Evolutionary conservation across 2,797 vertebrate genomes (phyloP), one percentile per base, ranked within the genome.

Genomic region (Gadopsis bispinosus): DNA sequence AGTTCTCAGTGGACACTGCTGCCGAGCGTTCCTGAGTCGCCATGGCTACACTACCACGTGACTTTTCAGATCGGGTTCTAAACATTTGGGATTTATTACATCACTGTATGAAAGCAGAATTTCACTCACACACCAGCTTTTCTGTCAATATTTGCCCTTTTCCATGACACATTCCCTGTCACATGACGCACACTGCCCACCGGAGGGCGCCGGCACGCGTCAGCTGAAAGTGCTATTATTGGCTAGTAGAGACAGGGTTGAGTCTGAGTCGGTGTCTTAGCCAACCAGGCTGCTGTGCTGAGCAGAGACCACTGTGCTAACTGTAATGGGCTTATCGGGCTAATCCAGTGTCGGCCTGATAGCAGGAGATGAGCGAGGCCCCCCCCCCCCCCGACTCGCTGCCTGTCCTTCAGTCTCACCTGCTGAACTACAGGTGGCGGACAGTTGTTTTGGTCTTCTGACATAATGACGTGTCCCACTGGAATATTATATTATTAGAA

Each of bases 251-350:
- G 53, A 80, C 70, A 71, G 59, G 54, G 77, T 84, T 76, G 79
- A 81, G 54, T 31, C 19, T 4, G 7, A 50, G 65, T 60, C 29
- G 31, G 35, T n/a, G 51, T 74, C 72, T 83, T 26, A 77, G 67
- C 88, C 76, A 86, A 86, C 66, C 65, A 83, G 26, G 62, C 39
- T 33, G 43, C 59, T 33, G 77, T 26, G 13, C 69, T 66, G 53
- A 58, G 75, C 60, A 79, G 83, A 80, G 84, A 91, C 83, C 88
- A 76, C 75, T 74, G 66, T 64, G 62, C 64, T 80, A 60, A 78
- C 55, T 59, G 81, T 94, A 94, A 94, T 93, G 88, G 90, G 91
- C 87, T 95, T 94, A 93, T 37, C 17, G 54, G 71, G 61, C 59
- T 96, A 93, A 94, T 93, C 91, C 81, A 69, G 35, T 53, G 72